Conservation (phyloP, 2,888 invertebrate species). For the Diaperis boleti region DNA sequence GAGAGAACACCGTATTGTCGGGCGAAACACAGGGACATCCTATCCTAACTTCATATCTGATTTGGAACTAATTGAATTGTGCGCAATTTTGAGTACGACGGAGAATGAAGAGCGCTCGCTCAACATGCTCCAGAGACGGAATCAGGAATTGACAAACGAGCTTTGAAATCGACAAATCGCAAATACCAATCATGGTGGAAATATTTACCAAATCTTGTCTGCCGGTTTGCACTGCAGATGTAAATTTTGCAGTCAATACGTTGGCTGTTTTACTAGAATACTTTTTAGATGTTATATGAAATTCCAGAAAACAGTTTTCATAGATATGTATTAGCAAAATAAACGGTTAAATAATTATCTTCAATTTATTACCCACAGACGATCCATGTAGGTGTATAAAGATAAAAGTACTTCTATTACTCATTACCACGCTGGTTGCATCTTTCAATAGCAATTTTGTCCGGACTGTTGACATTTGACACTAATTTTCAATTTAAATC, state of each 20-base stretch:
- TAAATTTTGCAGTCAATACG: not conserved
- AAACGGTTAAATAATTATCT: too few species aligned
- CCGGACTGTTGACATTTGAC: too few species aligned
- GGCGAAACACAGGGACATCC: constrained; percentile 45
- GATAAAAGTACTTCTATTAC: too few species aligned
- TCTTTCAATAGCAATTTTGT: too few species aligned
- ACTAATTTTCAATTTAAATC: too few species aligned
- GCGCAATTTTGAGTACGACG: constrained; percentile 36
- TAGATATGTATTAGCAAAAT: too few species aligned
- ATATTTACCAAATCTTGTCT: not conserved
- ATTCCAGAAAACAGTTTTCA: too few species aligned
- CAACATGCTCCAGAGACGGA: constrained; percentile 9
- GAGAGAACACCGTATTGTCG: constrained; percentile 47
- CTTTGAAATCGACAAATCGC: not conserved
- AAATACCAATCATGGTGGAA: not conserved
- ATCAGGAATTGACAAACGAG: constrained; percentile 1
- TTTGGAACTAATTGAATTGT: constrained; percentile 54
- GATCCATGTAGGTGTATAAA: too few species aligned
- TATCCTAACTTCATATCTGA: constrained; percentile 52
- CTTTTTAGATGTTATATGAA: too few species aligned
- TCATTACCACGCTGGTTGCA: too few species aligned
- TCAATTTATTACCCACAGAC: too few species aligned
- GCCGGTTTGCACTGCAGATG: not conserved
- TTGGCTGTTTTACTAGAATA: not conserved
- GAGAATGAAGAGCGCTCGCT: constrained; percentile 30